Percentiles rank a stretch among this genome's conserved stretches.
Evolutionary conservation across 2,797 vertebrate species (phyloP).

Genomic region (Oreochromis grahami): DNA sequence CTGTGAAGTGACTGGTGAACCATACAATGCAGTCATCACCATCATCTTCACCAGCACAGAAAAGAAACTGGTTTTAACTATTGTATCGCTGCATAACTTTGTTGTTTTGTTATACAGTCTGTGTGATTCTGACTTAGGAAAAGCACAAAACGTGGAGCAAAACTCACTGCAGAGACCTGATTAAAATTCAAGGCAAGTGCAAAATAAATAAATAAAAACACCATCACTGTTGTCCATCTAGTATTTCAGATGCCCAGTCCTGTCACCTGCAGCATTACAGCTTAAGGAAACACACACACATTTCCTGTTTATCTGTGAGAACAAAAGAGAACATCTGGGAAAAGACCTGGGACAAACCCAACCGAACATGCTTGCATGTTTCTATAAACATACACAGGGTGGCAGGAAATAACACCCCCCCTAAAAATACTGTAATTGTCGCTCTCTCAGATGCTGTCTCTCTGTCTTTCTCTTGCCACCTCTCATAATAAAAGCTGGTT

Average conservation of each 20-base stretch:
- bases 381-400: conserved; percentile 25
- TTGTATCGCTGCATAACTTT: not conserved
- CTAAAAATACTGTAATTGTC: conserved; percentile 58
- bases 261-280: not conserved
- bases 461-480: conserved; percentile 28
- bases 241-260: conserved; percentile 2
- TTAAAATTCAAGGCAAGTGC: not conserved
- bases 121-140: not conserved
- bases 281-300: not conserved
- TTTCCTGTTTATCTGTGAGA: conserved; percentile 33
- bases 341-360: conserved; percentile 8
- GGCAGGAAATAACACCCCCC: conserved; percentile 54
- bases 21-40: not conserved
- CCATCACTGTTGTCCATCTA: not conserved
- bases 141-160: not conserved
- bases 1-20: not conserved
- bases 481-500: conserved; percentile 62
- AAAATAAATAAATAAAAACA: not conserved
- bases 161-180: not conserved
- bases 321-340: conserved; percentile 12
- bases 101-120: not conserved
- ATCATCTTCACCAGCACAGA: not conserved
- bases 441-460: conserved; percentile 46
- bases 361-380: not conserved
- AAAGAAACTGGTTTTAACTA: not conserved